These are phyloP conservation scores for Heliothis subflexa DNA, from an alignment of 1,140 invertebrate species.

Conservation along the genomic window DNA sequence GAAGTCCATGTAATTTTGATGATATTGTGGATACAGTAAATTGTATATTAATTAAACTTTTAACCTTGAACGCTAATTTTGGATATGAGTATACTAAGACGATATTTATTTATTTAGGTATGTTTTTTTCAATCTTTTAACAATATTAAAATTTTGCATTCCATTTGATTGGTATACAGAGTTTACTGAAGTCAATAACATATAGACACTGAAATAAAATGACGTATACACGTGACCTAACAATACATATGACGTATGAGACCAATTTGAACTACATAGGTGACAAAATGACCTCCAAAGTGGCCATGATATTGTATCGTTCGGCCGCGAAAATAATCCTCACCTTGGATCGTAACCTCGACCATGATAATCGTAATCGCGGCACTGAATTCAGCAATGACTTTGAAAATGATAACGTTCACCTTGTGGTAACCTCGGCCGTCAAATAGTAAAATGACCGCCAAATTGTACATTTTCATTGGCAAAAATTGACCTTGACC, in stretches of 20 bases:
- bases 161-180: too few species aligned
- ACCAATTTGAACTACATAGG: not conserved
- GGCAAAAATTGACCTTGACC: not conserved
- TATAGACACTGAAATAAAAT: too few species aligned
- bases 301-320: not conserved
- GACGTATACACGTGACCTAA: too few species aligned
- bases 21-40: too few species aligned
- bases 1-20: too few species aligned
- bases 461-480: not conserved
- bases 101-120: too few species aligned
- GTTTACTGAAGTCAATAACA: too few species aligned
- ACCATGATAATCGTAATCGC: not conserved
- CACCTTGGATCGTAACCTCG: not conserved
- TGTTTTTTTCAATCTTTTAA: too few species aligned
- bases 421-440: constrained; percentile 19
- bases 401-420: constrained; percentile 4
- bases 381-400: not conserved
- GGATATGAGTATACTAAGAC: too few species aligned
- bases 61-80: too few species aligned
- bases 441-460: constrained; percentile 1
- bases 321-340: not conserved
- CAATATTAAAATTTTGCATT: too few species aligned
- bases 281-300: not conserved
- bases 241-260: not conserved
- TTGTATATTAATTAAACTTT: too few species aligned